Evolutionary conservation across 2,797 vertebrate species (phyloP), one percentile per base, ranked within the genome.

Genomic region (Rhodeus uyekii): DNA sequence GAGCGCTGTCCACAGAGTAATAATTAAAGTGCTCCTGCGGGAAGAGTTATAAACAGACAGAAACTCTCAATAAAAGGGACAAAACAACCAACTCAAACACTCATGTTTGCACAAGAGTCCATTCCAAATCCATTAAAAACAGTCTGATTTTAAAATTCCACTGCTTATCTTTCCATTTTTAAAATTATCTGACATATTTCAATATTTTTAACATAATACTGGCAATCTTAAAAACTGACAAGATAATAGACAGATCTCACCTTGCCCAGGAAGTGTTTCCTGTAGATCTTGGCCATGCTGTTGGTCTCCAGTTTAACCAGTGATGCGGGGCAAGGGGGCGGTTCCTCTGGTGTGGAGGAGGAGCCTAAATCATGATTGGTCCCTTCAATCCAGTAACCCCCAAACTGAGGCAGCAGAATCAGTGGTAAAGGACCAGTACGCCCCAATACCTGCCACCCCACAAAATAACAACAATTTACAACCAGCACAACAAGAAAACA

Each of bases 371-470:
- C 96, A 5, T 99, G 97, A 90, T 97, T 98, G 87, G 95, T 99
- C 71, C 97, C 98, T 88, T 99, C 98, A 2, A 99, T 99, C 98
- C 98, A 99, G 92, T 97, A 99, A 80, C 98, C 98, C 48, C 98
- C 98, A 14, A 99, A 99, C 93, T 99, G 98, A 0, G 98, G 98
- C 89, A 99, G 92, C 68, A 99, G 94, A 91, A 99, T 98, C 88
- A 98, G 96, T 53, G 98, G 98, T 85, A 97, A 98, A 1, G 97
- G 96, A 63, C 96, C 95, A 85, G 94, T 96, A 84, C 96, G 94
- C 61, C 95, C 96, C 90, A 99, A 87, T 50, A 99, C 97, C 98
- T 99, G 89, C 61, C 34, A 55, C 48, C 16, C 27, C 46, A 61
- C 8, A n/a, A 22, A 78, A n/a, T n/a, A n/a, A n/a, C n/a, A 48